A percentile compares a stretch with the other conserved stretches of the same genome.
phyloP scores from a whole-genome alignment of 2,888 invertebrate genomes.

The Epinotia ramella region DNA sequence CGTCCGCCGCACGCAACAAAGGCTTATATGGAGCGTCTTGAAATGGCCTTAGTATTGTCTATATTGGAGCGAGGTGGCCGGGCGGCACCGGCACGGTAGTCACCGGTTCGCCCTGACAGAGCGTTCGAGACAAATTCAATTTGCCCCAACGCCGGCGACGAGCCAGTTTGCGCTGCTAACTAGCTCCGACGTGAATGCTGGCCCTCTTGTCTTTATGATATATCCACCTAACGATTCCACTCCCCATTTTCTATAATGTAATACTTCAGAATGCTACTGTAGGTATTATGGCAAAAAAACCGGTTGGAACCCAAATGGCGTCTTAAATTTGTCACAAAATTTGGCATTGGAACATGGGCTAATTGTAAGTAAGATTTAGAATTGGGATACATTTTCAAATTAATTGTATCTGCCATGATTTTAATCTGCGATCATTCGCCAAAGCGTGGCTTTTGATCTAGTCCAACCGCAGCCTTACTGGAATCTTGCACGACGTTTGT shows the following conservation, averaged over 20 bases:
- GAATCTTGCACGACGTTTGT: too few species aligned
- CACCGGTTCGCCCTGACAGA: constrained; percentile 58
- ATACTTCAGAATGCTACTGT: constrained; percentile 13
- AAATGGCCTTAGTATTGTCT: constrained; percentile 27
- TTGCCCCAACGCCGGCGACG: constrained; percentile 78
- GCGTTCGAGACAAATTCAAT: constrained; percentile 81
- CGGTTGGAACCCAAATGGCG: neutral
- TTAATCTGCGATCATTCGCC: too few species aligned
- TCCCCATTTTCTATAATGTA: constrained; percentile 52
- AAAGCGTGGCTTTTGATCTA: too few species aligned
- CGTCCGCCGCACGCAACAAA: neutral
- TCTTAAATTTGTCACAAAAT: neutral
- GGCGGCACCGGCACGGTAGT: constrained; percentile 39
- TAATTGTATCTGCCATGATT: too few species aligned
- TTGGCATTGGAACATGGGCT: neutral
- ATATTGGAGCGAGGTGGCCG: constrained; percentile 21
- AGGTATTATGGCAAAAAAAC: neutral
- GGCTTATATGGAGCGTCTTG: constrained; percentile 2
- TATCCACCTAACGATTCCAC: constrained; percentile 65
- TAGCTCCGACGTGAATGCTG: constrained; percentile 79
- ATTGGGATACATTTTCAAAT: too few species aligned
- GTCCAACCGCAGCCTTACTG: too few species aligned
- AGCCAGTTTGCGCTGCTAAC: constrained; percentile 82
- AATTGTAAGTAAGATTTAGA: neutral
- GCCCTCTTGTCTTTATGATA: constrained; percentile 72